These are phyloP conservation scores for Empis stercorea DNA, from an alignment of 2,888 invertebrate genomes.

Conservation along the genomic window DNA sequence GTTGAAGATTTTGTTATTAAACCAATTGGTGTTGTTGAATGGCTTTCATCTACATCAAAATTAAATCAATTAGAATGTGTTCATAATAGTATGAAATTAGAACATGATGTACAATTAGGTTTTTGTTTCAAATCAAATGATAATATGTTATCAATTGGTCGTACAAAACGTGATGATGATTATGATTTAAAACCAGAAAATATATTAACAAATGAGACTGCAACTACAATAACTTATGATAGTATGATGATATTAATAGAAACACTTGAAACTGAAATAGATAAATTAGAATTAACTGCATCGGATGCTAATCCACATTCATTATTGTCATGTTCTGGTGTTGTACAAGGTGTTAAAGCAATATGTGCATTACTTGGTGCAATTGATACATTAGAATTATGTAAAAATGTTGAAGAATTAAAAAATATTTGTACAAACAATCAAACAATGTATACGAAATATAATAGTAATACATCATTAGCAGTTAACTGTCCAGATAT, in stretches of 20 bases:
- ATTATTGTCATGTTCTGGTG: constrained; percentile 51
- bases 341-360: constrained; percentile 84
- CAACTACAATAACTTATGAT: constrained; percentile 65
- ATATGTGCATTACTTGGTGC: constrained; percentile 79
- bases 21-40: constrained; percentile 72
- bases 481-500: constrained; percentile 44
- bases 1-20: constrained; percentile 53
- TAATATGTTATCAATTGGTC: constrained; percentile 54
- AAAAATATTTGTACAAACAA: constrained; percentile 29
- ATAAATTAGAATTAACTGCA: constrained; percentile 55
- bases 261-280: constrained; percentile 70
- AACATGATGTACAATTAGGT: constrained; percentile 68
- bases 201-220: constrained; percentile 60
- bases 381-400: constrained; percentile 78
- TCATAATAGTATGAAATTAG: constrained; percentile 83
- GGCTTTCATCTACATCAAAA: constrained; percentile 68
- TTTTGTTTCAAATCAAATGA: constrained; percentile 52
- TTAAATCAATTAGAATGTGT: constrained; percentile 87
- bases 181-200: constrained; percentile 64
- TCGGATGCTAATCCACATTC: constrained; percentile 42
- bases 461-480: constrained; percentile 11
- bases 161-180: constrained; percentile 69
- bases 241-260: constrained; percentile 77
- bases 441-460: constrained; percentile 21
- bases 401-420: constrained; percentile 52